A percentile compares a stretch with the other conserved stretches of the same genome.
Conservation (phyloP, 2,797 vertebrate genomes). For the Bucorvus abyssinicus region DNA sequence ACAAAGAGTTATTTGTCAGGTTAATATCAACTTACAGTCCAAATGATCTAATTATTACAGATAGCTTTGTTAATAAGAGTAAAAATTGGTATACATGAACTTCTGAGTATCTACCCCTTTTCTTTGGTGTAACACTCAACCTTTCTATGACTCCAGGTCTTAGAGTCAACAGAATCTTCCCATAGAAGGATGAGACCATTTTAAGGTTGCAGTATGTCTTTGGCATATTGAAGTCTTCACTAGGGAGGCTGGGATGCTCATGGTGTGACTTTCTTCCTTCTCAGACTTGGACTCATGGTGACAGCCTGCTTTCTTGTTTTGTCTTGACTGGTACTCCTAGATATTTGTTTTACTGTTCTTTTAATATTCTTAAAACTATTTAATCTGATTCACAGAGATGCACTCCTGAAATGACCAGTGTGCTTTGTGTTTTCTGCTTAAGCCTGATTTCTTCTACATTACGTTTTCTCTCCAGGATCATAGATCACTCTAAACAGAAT, state of each 20-base stretch:
- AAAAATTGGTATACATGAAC: not conserved
- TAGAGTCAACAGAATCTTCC: not conserved
- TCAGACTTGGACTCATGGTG: not conserved
- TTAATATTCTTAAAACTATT: not conserved
- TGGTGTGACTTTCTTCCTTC: not conserved
- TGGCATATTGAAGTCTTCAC: not conserved
- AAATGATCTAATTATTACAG: not conserved
- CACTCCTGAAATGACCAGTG: not conserved
- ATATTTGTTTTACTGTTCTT: not conserved
- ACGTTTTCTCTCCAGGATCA: not conserved
- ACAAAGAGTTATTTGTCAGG: not conserved
- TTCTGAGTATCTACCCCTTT: not conserved
- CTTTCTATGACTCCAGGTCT: not conserved
- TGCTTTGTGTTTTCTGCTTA: not conserved
- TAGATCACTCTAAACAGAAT: not conserved
- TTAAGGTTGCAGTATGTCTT: not conserved
- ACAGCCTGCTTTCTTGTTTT: not conserved
- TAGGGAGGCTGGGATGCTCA: not conserved
- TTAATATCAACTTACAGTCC: not conserved
- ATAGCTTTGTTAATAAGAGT: not conserved
- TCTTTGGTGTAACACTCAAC: not conserved
- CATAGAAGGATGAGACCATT: not conserved
- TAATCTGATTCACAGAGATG: not conserved
- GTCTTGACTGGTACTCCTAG: not conserved
- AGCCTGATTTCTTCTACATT: not conserved